Conservation (phyloP, 1,140 invertebrate genomes). For the Hyles euphorbiae region DNA sequence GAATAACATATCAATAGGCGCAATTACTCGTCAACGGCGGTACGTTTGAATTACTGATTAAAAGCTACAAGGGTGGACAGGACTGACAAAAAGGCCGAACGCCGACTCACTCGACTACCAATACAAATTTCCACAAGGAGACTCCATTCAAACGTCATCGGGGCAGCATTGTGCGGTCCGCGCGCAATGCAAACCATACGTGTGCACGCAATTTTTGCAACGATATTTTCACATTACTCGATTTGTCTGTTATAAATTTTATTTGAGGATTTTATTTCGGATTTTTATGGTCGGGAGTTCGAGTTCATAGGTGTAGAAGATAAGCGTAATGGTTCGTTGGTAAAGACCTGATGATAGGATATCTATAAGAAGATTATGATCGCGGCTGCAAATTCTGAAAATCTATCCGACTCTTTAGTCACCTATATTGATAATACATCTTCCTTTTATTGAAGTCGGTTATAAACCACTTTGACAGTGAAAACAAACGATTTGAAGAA, state of each 20-base stretch:
- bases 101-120: conserved; percentile 53
- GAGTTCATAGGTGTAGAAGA: no score
- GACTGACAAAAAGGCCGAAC: conserved; percentile 66
- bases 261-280: not conserved
- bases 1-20: conserved; percentile 66
- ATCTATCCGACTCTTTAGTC: not conserved
- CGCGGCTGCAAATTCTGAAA: not conserved
- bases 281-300: no score
- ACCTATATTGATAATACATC: not conserved
- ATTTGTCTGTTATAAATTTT: not conserved
- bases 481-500: no score
- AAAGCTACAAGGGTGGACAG: conserved; percentile 55
- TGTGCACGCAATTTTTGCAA: conserved; percentile 1
- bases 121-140: conserved; percentile 63
- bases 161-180: conserved; percentile 44
- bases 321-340: no score
- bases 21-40: conserved; percentile 71
- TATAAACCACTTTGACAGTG: no score
- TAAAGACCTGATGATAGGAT: no score
- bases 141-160: conserved; percentile 65
- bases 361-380: no score
- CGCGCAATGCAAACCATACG: not conserved
- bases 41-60: conserved; percentile 68
- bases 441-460: no score
- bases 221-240: not conserved